phyloP scores from a whole-genome alignment of 1,140 invertebrate genomes.

The Drosophila equinoxialis region DNA sequence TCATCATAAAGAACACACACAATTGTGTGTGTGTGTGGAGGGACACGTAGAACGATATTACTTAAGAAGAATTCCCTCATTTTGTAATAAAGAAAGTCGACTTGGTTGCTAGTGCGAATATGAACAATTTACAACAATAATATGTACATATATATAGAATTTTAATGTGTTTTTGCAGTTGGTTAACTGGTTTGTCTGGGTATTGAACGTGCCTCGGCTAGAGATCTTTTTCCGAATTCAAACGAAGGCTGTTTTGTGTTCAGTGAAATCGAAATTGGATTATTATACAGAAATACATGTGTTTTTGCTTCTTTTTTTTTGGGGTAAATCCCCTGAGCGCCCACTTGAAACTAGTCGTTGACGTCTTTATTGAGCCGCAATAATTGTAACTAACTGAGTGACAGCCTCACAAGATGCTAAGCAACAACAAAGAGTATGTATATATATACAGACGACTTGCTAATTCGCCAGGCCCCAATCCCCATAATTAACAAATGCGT shows the following conservation, averaged over 20 bases:
- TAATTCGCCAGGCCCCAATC: slow-evolving; percentile 15
- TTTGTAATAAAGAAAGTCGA: not conserved
- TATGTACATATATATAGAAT: slow-evolving; percentile 20
- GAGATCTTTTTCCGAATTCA: slow-evolving; percentile 10
- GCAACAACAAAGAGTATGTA: slow-evolving; percentile 1
- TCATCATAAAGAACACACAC: slow-evolving; percentile 1
- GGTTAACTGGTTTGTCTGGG: slow-evolving; percentile 45
- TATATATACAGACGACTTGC: not conserved
- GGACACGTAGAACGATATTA: too few relatives aligned
- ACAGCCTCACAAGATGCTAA: not conserved
- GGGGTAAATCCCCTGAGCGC: not conserved
- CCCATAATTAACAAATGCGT: slow-evolving; percentile 54
- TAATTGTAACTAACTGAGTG: slow-evolving; percentile 13
- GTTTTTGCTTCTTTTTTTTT: not conserved
- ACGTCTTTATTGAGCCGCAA: slow-evolving; percentile 5
- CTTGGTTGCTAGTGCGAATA: slow-evolving; percentile 26
- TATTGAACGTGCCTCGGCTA: not conserved
- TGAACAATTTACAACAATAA: slow-evolving; percentile 53
- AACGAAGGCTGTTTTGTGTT: slow-evolving; percentile 3
- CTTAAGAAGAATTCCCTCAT: not conserved
- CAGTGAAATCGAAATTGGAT: slow-evolving; percentile 18
- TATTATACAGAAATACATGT: not conserved
- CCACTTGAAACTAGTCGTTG: not conserved
- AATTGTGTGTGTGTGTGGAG: not conserved
- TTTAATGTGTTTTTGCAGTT: slow-evolving; percentile 56